Base-by-base conservation (phyloP, 2,888 invertebrate genomes). In the Amaurobius ferox region DNA sequence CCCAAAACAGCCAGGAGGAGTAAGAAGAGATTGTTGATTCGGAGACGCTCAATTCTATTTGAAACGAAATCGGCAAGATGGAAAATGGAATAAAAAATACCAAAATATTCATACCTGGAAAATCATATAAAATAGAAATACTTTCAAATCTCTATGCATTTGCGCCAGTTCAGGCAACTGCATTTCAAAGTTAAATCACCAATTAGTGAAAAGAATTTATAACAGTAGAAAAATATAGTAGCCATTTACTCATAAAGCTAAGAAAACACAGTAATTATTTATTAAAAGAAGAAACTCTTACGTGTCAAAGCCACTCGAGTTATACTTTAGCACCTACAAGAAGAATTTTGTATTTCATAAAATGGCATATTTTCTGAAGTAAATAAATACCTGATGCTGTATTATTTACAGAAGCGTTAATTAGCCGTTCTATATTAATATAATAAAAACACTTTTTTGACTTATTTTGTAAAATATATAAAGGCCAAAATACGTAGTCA, bases 21-120 rank as follows among this genome's bases (percentile, higher is more conserved):
- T 28, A 68, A 40, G 68, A 68, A 68, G 68, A 68, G 40, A 40
- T 40, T 35, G 9, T 40, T 68, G 39, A 23, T 40, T 19, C 32
- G 66, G 35, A 30, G 32, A 30, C 19, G 19, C 30, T 32, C 64
- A 32, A 19, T 66, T 66, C 11, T 35, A 19, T 30, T 32, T 66
- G 32, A 35, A 28, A 66, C 66, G 9, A n/a, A 66, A 66, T 23
- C 19, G 19, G 23, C n/a, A 55, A 55, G 23, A 55, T 55, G 55
- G 55, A 55, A 55, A 55, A 55, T 5, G 5, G 2, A 55, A 6
- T 55, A 55, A 55, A 55, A 3, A 1, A 55, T 23, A 19, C n/a
- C 9, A 13, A 64, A 30, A 13, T 5, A 64, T n/a, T 64, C 16
- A 11, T 16, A 48, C 5, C 6, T 48, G 16, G 64, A 64, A 64